These are phyloP conservation scores for Brevimyrus niger DNA, from an alignment of 2,113 vertebrate genomes.

Conservation along the genomic window DNA sequence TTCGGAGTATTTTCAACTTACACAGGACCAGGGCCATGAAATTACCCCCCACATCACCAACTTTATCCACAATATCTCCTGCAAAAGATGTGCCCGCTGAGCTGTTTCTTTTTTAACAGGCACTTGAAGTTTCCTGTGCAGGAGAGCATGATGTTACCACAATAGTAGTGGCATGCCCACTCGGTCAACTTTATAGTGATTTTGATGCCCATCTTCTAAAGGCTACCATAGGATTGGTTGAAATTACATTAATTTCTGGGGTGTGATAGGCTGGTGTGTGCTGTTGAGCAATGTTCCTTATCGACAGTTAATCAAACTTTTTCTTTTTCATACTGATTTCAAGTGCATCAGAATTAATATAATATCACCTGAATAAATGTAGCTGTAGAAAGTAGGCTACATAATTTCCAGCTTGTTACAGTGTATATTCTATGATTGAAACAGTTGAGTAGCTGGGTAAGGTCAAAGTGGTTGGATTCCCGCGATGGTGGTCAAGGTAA, in stretches of 20 bases:
- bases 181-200: neutral
- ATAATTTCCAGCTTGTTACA: neutral
- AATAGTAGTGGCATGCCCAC: neutral
- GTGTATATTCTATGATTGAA: neutral
- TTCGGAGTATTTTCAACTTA: too few species aligned
- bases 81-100: too few species aligned
- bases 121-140: too few species aligned
- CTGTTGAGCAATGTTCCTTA: neutral
- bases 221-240: neutral
- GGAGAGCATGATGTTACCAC: neutral
- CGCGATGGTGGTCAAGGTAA: neutral
- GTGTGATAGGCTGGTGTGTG: neutral
- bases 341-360: neutral
- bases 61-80: too few species aligned
- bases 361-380: neutral
- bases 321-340: neutral
- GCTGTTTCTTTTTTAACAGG: too few species aligned
- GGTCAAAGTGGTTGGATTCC: neutral
- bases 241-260: neutral
- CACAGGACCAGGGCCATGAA: too few species aligned
- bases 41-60: too few species aligned
- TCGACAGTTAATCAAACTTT: neutral
- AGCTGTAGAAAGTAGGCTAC: neutral
- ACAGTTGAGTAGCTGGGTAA: neutral
- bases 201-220: neutral